Percentiles rank a stretch among this genome's conserved stretches.
These are phyloP conservation scores for Sebastiscus tertius DNA, from an alignment of 2,797 vertebrate genomes.

Conservation along the genomic window DNA sequence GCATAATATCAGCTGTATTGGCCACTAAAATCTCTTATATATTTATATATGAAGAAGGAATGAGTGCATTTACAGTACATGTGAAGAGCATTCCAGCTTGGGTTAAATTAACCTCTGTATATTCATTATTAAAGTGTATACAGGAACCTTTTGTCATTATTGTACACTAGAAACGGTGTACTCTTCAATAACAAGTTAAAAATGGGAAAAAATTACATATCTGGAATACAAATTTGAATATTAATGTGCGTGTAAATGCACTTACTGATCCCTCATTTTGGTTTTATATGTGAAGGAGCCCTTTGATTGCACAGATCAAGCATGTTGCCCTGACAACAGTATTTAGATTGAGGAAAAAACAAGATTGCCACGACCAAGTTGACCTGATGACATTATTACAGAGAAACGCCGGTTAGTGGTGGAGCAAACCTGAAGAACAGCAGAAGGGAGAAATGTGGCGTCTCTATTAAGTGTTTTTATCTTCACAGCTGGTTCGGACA, in stretches of 20 bases:
- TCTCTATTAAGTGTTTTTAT: not conserved
- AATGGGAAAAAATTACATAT: not conserved
- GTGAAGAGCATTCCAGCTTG: not conserved
- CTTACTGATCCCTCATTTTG: conserved; percentile 43
- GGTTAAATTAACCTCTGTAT: not conserved
- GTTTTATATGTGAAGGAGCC: conserved; percentile 60
- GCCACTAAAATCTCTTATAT: conserved; percentile 18
- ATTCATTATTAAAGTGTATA: not conserved
- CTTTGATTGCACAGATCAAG: conserved; percentile 58
- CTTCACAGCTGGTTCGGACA: conserved; percentile 17
- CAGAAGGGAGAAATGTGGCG: not conserved
- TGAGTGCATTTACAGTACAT: conserved; percentile 16
- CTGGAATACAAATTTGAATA: not conserved
- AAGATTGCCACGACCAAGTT: not conserved
- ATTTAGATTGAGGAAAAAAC: not conserved
- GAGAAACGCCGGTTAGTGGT: not conserved
- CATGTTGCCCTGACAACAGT: conserved; percentile 21
- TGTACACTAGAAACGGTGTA: not conserved
- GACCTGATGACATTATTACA: conserved; percentile 28
- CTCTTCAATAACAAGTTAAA: not conserved
- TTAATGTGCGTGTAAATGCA: conserved; percentile 14
- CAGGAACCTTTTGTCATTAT: not conserved
- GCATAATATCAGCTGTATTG: conserved; percentile 29
- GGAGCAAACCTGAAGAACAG: not conserved
- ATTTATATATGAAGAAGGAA: not conserved